Base-by-base conservation (phyloP, 2,888 invertebrate genomes). In the Mesorhabditis spiculigera region DNA sequence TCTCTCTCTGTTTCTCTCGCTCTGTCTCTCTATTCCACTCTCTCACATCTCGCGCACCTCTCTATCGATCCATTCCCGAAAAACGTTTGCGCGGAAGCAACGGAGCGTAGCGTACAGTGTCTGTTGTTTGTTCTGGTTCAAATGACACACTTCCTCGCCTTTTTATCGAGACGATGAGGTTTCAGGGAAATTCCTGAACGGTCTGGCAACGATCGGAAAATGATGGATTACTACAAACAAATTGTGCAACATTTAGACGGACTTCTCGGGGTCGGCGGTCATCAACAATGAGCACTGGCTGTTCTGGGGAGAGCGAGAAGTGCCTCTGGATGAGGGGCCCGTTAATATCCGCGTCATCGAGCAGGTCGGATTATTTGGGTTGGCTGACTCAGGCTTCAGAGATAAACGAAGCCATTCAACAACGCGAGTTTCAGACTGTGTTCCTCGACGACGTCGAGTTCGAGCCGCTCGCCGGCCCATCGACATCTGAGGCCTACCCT, bases 401-500 rank as follows among this genome's bases (percentile, higher is more conserved):
- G 6, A 28, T 28, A 5, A 16, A 64, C 8, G n/a, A 63, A 10
- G 28, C 1, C 16, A 16, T 63, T 28, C 8, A 63, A 10, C 16
- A 16, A 16, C 8, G 8, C 1, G 2, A 2, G 8, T 28, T 63
- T 63, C n/a, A 98, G 88, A 97, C 97, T 0, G 96, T 96, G 88
- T 98, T 98, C 86, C 93, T 96, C 84, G 96, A 97, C 86, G 97
- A 98, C 88, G 94, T 96, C 45, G 95, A 95, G 80, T 98, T 97
- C 88, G 95, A 95, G 88, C 94, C 96, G 16, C 95, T 97, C 86
- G 95, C 95, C 89, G 93, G 77, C 13, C 86, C 94, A 73, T 95
- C 95, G 62, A 71, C 73, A 28, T 64, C 67, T 5, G 95, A 96
- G 86, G 91, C 95, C 0, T 98, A 98, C 87, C 90, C 91, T 44